Evolutionary conservation across 2,113 vertebrate species (phyloP).

Genomic region (Solea solea): DNA sequence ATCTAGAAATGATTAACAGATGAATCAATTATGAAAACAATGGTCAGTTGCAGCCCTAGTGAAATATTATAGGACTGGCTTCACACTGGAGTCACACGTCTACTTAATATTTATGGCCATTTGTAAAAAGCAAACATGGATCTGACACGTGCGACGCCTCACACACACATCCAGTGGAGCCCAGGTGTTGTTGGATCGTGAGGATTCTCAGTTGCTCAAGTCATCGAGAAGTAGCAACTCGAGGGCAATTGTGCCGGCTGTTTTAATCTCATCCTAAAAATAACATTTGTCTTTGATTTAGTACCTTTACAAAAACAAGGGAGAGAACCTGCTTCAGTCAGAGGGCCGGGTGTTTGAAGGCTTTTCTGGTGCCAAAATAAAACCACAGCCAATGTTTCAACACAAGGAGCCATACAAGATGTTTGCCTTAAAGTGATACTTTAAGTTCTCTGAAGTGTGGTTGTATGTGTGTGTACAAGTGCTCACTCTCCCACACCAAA

Average conservation of each 20-base stretch:
- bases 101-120: no score
- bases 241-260: neutral
- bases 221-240: neutral
- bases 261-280: neutral
- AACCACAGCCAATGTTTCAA: neutral
- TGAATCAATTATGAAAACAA: no score
- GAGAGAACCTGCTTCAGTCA: neutral
- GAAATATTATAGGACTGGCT: no score
- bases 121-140: no score
- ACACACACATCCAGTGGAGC: neutral
- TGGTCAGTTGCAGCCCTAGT: no score
- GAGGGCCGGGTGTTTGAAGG: neutral
- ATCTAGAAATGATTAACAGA: no score
- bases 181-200: constrained; percentile 6
- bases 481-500: no score
- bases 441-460: no score
- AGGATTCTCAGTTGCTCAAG: neutral
- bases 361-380: neutral
- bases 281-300: neutral
- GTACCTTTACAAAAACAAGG: constrained; percentile 1
- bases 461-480: no score
- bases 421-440: neutral
- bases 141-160: no score
- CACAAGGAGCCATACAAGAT: neutral
- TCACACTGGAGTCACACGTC: no score